Percentiles rank a stretch among this genome's conserved stretches.
These are phyloP conservation scores for Tricholauxania praeusta DNA, from an alignment of 2,888 invertebrate genomes.

Conservation along the genomic window DNA sequence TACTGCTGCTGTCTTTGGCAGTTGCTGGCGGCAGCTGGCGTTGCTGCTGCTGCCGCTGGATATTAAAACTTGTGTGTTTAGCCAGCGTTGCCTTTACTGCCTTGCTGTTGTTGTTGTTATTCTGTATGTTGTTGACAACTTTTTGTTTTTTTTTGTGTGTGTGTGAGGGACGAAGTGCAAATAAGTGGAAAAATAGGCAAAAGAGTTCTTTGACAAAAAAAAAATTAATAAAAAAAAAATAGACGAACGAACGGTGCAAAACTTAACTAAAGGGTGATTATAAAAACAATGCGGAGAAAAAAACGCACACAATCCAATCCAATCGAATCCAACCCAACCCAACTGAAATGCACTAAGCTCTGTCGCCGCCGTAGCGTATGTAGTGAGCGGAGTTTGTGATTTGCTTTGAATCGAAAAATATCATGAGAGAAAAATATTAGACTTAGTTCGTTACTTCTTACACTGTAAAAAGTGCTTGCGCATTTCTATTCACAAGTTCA, in stretches of 20 bases:
- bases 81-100: background rate
- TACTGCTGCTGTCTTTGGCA: conserved; percentile 13
- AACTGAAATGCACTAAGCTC: no score
- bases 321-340: background rate
- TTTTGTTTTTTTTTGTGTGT: conserved; percentile 6
- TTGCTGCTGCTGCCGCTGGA: conserved; percentile 20
- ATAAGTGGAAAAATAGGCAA: conserved; percentile 60
- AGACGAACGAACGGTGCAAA: background rate
- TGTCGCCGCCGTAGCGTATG: no score
- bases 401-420: no score
- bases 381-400: no score
- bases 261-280: conserved; percentile 17
- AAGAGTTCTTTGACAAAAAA: conserved; percentile 48
- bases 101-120: conserved; percentile 8
- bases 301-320: background rate
- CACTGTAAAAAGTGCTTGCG: no score
- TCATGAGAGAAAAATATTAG: no score
- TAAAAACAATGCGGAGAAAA: conserved; percentile 6
- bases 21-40: conserved; percentile 40
- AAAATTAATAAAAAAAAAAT: conserved; percentile 17
- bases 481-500: no score
- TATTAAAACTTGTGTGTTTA: conserved; percentile 12
- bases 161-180: conserved; percentile 51
- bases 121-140: conserved; percentile 55
- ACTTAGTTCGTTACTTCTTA: no score